A percentile compares a stretch with the other conserved stretches of the same genome.
Evolutionary conservation across 2,888 invertebrate genomes (phyloP).

Genomic region (Apamea sordens): DNA sequence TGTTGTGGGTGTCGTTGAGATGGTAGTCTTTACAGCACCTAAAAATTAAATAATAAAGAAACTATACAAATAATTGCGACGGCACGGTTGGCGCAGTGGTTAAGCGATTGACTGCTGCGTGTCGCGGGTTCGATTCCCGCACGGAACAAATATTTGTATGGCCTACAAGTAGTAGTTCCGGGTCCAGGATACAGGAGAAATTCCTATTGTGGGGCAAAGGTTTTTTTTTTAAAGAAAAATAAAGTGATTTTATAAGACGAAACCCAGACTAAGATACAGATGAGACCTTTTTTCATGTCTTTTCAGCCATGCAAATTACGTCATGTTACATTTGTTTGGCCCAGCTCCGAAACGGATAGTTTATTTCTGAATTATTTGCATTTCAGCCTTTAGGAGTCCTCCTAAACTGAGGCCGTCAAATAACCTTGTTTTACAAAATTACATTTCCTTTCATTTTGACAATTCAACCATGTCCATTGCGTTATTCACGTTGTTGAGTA

Average conservation of each 20-base stretch:
- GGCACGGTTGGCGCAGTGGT: too few relatives aligned
- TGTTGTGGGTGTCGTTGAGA: slow-evolving; percentile 19
- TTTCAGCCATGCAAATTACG: neutral
- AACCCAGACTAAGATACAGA: neutral
- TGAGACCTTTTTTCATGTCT: neutral
- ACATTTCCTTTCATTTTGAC: neutral
- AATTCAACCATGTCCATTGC: neutral
- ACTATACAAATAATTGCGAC: neutral
- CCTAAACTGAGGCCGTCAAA: neutral
- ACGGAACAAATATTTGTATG: too few relatives aligned
- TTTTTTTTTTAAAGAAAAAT: too few relatives aligned
- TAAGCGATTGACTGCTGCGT: too few relatives aligned
- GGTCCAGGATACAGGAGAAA: too few relatives aligned
- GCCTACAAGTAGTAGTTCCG: too few relatives aligned
- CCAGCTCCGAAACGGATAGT: neutral
- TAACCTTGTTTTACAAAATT: neutral
- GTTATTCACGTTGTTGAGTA: neutral
- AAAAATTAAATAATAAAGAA: neutral
- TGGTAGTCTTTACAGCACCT: slow-evolving; percentile 24
- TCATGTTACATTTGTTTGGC: neutral
- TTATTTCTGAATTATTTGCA: neutral
- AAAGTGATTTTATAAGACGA: too few relatives aligned
- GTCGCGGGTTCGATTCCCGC: too few relatives aligned
- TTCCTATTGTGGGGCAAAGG: too few relatives aligned
- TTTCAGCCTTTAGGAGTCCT: neutral